These are phyloP conservation scores for Asbolus verrucosus DNA, from an alignment of 1,140 invertebrate genomes.

Conservation along the genomic window DNA sequence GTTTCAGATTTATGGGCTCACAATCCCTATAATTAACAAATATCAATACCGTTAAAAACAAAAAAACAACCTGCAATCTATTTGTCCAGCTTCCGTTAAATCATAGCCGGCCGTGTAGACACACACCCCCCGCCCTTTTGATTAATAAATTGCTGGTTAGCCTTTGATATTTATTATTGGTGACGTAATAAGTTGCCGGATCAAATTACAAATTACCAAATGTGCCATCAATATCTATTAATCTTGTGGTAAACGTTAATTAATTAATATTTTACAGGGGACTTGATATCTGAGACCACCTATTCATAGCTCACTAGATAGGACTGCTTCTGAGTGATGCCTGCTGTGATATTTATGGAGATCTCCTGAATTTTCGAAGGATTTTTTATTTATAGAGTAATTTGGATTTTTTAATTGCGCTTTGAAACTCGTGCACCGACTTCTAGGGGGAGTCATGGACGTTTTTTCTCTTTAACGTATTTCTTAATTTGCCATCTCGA, in stretches of 20 bases:
- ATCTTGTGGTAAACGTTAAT: slow-evolving; percentile 48
- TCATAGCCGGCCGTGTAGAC: background rate
- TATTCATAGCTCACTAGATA: slow-evolving; percentile 45
- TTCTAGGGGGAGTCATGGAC: background rate
- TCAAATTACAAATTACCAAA: slow-evolving; percentile 47
- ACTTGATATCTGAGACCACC: slow-evolving; percentile 47
- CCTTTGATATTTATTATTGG: slow-evolving; percentile 6
- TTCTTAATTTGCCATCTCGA: slow-evolving; percentile 17
- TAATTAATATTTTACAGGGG: slow-evolving; percentile 49
- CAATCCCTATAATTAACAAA: slow-evolving; percentile 24
- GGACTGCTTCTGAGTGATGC: slow-evolving; percentile 26
- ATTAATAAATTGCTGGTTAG: background rate
- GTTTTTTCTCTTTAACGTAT: too few species aligned
- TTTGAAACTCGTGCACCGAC: background rate
- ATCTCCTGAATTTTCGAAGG: slow-evolving; percentile 39
- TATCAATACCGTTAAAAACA: slow-evolving; percentile 9
- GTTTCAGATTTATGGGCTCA: slow-evolving; percentile 20
- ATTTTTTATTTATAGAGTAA: slow-evolving; percentile 43
- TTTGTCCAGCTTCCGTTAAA: slow-evolving; percentile 26
- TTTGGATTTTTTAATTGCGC: slow-evolving; percentile 44
- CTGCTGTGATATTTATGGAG: slow-evolving; percentile 48
- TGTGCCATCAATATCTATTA: slow-evolving; percentile 47
- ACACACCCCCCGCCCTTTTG: background rate
- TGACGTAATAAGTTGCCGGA: background rate
- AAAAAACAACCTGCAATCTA: background rate